Base-by-base conservation (phyloP, 1,140 invertebrate genomes). In the Drosophila micromelanica region DNA sequence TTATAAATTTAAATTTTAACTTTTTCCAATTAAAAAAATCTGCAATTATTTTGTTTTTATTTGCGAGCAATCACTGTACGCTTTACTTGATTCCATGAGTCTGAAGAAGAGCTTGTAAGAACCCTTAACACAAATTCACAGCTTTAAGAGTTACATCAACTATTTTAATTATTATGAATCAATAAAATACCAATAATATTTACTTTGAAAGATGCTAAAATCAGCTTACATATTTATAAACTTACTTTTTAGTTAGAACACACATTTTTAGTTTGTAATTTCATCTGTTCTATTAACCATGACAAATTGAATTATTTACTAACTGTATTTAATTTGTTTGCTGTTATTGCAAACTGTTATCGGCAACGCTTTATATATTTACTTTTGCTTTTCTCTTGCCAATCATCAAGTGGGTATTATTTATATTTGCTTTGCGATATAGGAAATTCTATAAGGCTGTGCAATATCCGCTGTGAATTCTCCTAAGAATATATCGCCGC, bases 391-490 rank as follows among this genome's bases (percentile, higher is more conserved):
- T 80, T 79, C 45, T 23, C 60, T 55, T 57, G 7, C 40, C 43
- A 48, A 46, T 67, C 52, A 46, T 67, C 52, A 38, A 60, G 63
- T 78, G 37, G 56, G 59, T 68, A 49, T 63, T 71, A 38, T 17
- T 35, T 51, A 6, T 69, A 69, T 62, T 78, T 84, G 27, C 52
- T 37, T 52, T 51, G 15, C 38, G 59, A 59, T 35, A 51, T 49
- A 69, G 80, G 64, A 85, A 86, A 74, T 70, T 64, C 43, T 51
- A 61, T 51, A 57, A 48, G 51, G 23, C 68, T 65, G 60, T 57
- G 61, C 61, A 78, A 87, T 75, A 81, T 86, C 81, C 81, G 80
- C 40, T 69, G 51, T 46, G 59, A 78, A 68, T 73, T 57, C 73
- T 54, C 49, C 27, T n/a, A 38, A 35, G 13, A 73, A 55, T 51